Conservation (phyloP, 2,888 invertebrate genomes). For the Drosophila lutescens region DNA sequence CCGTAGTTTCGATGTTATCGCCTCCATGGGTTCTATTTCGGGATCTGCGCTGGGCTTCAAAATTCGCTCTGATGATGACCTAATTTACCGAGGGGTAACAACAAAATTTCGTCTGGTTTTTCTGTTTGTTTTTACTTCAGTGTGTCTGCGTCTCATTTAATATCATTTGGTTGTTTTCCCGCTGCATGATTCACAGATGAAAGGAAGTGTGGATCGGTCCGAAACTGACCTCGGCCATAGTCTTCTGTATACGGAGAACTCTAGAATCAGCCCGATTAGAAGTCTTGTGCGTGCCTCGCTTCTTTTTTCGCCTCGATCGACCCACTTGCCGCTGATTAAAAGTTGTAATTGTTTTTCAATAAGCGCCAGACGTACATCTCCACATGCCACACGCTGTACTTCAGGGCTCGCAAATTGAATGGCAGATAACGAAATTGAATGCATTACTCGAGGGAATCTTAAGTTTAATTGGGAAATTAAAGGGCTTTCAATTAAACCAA, state of each 20-base stretch:
- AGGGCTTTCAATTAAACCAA: conserved; percentile 7
- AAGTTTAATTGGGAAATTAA: conserved; percentile 14
- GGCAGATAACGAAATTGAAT: conserved; percentile 26
- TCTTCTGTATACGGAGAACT: conserved; percentile 15
- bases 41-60: conserved; percentile 49
- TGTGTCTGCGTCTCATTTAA: conserved; percentile 28
- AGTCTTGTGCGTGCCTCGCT: conserved; percentile 50
- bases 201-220: conserved; percentile 7
- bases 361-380: conserved; percentile 21
- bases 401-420: conserved; percentile 25
- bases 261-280: conserved; percentile 51
- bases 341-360: conserved; percentile 61
- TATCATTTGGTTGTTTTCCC: conserved; percentile 37
- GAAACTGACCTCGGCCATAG: conserved; percentile 72
- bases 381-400: conserved; percentile 1
- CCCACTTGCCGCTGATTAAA: conserved; percentile 58
- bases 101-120: conserved; percentile 26
- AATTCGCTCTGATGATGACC: conserved; percentile 58
- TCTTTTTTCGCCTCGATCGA: conserved; percentile 18
- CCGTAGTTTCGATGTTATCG: conserved; percentile 18
- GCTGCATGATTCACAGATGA: conserved; percentile 55
- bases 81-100: conserved; percentile 51
- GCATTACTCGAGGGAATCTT: conserved; percentile 11
- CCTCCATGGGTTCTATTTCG: conserved; percentile 44
- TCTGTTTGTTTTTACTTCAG: conserved; percentile 18